Percentiles rank a stretch among this genome's conserved stretches.
phyloP scores from a whole-genome alignment of 2,113 vertebrate species.

The Typhlomys cinereus region DNA sequence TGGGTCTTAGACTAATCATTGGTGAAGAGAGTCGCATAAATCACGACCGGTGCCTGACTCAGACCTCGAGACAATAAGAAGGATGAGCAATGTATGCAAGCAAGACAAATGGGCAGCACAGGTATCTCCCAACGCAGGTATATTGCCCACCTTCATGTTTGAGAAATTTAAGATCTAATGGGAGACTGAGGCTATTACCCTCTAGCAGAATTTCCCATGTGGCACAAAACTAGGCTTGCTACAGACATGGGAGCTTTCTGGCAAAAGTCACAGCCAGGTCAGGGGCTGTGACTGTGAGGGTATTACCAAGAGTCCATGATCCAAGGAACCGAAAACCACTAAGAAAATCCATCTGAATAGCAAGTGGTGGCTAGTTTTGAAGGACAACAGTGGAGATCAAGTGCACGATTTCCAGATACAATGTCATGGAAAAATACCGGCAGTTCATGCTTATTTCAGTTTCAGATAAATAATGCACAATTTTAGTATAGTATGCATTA shows the following conservation, averaged over 20 bases:
- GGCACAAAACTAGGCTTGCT: too few relatives aligned
- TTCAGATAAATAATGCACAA: background rate
- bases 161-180: background rate
- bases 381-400: background rate
- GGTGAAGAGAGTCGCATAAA: background rate
- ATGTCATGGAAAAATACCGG: background rate
- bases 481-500: background rate
- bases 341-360: background rate
- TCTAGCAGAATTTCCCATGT: too few relatives aligned
- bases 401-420: background rate
- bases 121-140: background rate
- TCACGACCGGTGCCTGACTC: background rate
- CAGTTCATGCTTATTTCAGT: background rate
- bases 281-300: background rate
- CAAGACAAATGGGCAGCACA: background rate
- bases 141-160: background rate
- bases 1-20: background rate
- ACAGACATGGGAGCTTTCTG: background rate
- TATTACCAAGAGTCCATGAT: background rate
- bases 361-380: background rate
- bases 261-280: fast-evolving
- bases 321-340: background rate
- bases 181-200: background rate
- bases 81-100: background rate
- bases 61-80: background rate